Evolutionary conservation across 1,140 invertebrate species (phyloP).

Genomic region (Aphidius gifuensis): DNA sequence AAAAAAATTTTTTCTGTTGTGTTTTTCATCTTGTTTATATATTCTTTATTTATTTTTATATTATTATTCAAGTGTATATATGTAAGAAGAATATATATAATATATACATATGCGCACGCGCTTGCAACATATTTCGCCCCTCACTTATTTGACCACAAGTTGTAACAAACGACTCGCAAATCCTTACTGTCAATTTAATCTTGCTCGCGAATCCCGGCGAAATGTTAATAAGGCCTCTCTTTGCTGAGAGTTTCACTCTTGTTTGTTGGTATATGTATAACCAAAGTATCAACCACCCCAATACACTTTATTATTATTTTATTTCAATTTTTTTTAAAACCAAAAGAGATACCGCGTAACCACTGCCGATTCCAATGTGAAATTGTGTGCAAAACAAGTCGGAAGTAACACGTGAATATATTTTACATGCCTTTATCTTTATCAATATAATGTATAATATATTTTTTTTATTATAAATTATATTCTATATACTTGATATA

Average conservation of each 20-base stretch:
- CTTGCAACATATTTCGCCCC: too few species aligned
- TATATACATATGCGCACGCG: neutral
- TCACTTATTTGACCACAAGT: slow-evolving; percentile 20
- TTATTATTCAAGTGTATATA: neutral
- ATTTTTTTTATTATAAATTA: slow-evolving; percentile 11
- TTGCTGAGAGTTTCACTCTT: too few species aligned
- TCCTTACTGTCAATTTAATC: slow-evolving; percentile 57
- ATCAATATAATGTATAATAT: neutral
- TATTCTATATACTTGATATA: too few species aligned
- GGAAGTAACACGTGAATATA: slow-evolving; percentile 17
- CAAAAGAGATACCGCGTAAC: slow-evolving; percentile 40
- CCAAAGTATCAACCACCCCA: too few species aligned
- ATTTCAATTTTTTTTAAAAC: slow-evolving; percentile 50
- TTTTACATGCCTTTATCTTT: too few species aligned
- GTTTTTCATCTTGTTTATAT: too few species aligned
- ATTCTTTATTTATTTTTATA: too few species aligned
- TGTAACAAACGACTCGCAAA: slow-evolving; percentile 56
- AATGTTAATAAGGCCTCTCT: slow-evolving; percentile 53
- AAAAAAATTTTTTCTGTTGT: too few species aligned
- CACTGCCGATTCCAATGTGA: slow-evolving; percentile 30
- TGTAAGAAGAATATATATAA: too few species aligned
- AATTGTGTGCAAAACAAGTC: slow-evolving; percentile 45
- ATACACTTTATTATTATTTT: too few species aligned
- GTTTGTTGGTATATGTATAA: too few species aligned
- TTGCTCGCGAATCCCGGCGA: slow-evolving; percentile 51